These are phyloP conservation scores for Agonopterix subpropinquella DNA, from an alignment of 2,888 invertebrate genomes.

Conservation along the genomic window DNA sequence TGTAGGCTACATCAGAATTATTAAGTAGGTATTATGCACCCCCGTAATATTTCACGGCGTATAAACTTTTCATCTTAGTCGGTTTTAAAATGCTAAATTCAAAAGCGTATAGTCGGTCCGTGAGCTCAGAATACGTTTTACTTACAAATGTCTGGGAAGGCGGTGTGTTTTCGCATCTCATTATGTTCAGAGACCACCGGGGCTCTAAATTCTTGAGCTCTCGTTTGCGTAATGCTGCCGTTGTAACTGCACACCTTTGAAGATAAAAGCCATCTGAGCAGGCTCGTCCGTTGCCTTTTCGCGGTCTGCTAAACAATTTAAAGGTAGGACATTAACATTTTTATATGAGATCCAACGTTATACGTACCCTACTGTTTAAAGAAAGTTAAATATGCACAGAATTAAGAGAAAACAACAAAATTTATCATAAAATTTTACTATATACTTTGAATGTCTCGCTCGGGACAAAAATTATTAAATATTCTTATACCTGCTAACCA, in stretches of 20 bases:
- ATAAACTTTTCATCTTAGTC: background rate
- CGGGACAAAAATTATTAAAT: too few species aligned
- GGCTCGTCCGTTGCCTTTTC: conserved; percentile 37
- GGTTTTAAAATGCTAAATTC: conserved; percentile 15
- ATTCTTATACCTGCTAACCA: too few species aligned
- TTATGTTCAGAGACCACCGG: conserved; percentile 38
- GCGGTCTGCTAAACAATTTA: conserved; percentile 27
- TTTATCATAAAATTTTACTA: too few species aligned
- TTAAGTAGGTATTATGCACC: too few species aligned
- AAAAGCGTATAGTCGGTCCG: conserved; percentile 11
- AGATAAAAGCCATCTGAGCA: conserved; percentile 48
- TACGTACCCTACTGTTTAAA: too few species aligned
- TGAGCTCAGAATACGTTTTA: conserved; percentile 25
- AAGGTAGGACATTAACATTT: conserved; percentile 1
- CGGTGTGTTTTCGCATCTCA: conserved; percentile 45
- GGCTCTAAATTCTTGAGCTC: conserved; percentile 47
- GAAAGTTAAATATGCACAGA: too few species aligned
- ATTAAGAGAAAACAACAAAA: too few species aligned
- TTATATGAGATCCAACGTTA: too few species aligned
- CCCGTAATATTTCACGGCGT: background rate
- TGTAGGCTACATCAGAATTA: too few species aligned
- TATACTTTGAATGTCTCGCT: too few species aligned
- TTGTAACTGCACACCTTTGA: conserved; percentile 56
- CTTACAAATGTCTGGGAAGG: conserved; percentile 32
- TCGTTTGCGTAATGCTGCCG: conserved; percentile 51